Evolutionary conservation across 1,140 invertebrate genomes (phyloP), one percentile per base, ranked within the genome.

Genomic region (Helicoverpa zea): DNA sequence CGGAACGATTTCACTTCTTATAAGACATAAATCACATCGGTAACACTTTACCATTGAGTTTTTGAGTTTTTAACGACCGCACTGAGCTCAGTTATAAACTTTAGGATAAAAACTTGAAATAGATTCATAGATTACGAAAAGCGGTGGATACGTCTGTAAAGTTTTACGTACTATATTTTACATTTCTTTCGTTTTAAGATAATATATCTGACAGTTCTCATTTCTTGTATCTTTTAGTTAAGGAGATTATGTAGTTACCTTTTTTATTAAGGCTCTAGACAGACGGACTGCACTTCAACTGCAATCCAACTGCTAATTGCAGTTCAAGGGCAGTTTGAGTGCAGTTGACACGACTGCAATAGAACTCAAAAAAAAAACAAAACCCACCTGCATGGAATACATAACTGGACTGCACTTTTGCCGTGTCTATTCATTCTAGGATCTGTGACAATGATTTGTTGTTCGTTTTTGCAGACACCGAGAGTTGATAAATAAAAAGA

Each of bases 21-120:
- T 61, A 82, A 61, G 58, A 76, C 70, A 87, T 88, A 86, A 85
- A 88, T 88, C 86, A 86, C 81, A 85, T 83, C 81, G 84, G 82
- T 81, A 86, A 86, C 81, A 83, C 79, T 87, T 43, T 84, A 77
- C 78, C 68, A 78, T 81, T 81, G 79, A 85, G 80, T 85, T 86
- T 84, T 85, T 49, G 52, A 72, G 43, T 61, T 79, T 66, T 72
- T 84, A 77, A 79, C 83, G 64, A 81, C 56, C 14, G 35, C 47
- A 68, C 54, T 59, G 18, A 64, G 61, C 18, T 43, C 29, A 78
- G 54, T 61, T 58, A 78, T 64, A 80, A 75, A 49, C 49, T 68
- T 29, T 13, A 58, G 63, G 54, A 54, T 47, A 47, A 47, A 64
- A 64, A 43, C 30, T 64, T 47, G 59, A n/a, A 29, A 54, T 54